Evolutionary conservation across 2,113 vertebrate species (phyloP).

Genomic region (Perca schrenkii): DNA sequence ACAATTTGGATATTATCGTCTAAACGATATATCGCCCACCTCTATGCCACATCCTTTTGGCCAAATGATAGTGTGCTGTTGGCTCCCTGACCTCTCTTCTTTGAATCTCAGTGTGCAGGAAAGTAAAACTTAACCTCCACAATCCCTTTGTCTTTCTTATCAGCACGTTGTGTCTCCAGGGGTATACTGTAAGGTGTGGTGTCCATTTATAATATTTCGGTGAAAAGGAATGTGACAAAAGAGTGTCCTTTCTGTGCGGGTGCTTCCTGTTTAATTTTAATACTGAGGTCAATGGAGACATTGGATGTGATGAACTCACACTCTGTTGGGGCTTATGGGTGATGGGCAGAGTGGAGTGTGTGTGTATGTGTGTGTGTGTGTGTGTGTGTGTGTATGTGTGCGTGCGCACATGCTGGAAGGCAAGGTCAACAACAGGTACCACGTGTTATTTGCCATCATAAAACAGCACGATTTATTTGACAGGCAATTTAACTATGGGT

Average conservation of each 20-base stretch:
- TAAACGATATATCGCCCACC: too few species aligned
- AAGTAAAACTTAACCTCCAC: too few species aligned
- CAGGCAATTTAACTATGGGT: slow-evolving; percentile 41
- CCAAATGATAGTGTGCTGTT: neutral
- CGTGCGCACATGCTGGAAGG: neutral
- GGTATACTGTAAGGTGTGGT: neutral
- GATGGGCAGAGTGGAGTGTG: neutral
- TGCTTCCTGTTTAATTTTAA: slow-evolving; percentile 25
- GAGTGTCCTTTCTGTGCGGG: neutral
- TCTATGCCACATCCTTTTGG: neutral
- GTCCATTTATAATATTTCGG: neutral
- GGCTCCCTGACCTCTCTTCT: neutral
- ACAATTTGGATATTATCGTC: too few species aligned
- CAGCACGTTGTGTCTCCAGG: too few species aligned
- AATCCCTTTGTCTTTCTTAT: neutral
- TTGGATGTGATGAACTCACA: slow-evolving; percentile 19
- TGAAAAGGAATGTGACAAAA: neutral
- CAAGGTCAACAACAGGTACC: slow-evolving; percentile 55
- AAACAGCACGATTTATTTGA: slow-evolving; percentile 55
- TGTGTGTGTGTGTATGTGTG: slow-evolving; percentile 6
- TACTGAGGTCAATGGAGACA: slow-evolving; percentile 25
- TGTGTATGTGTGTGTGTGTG: neutral
- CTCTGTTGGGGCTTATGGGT: slow-evolving; percentile 22
- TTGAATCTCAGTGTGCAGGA: neutral
- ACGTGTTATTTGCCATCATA: slow-evolving; percentile 27